A percentile compares a stretch with the other conserved stretches of the same genome.
Evolutionary conservation across 2,797 vertebrate species (phyloP).

Genomic region (Apogon hyalosoma): DNA sequence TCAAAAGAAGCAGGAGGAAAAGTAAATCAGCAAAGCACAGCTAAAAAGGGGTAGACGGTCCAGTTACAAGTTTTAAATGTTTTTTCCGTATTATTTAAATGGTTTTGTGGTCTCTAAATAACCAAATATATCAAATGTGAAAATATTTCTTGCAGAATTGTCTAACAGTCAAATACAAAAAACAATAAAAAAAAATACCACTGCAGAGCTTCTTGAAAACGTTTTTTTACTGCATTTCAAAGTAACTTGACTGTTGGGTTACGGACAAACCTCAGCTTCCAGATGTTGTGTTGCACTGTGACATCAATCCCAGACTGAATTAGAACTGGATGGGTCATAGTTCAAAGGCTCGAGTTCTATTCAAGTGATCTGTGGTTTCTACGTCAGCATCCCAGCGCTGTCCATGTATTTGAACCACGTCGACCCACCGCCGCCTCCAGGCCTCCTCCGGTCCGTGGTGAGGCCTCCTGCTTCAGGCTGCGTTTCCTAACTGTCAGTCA

Average conservation of each 20-base stretch:
- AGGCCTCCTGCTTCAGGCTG: slow-evolving; percentile 9
- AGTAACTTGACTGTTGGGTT: slow-evolving; percentile 34
- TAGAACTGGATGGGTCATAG: slow-evolving; percentile 5
- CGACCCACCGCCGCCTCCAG: background rate
- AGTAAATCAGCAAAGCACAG: too few relatives aligned
- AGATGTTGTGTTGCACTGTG: slow-evolving; percentile 17
- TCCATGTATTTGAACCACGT: slow-evolving; percentile 38
- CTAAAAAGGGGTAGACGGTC: too few relatives aligned
- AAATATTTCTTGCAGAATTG: background rate
- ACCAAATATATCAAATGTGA: background rate
- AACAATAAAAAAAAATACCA: slow-evolving; percentile 5
- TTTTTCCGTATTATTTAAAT: background rate
- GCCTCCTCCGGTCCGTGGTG: slow-evolving; percentile 9
- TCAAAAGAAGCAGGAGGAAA: too few relatives aligned
- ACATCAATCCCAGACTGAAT: slow-evolving; percentile 12
- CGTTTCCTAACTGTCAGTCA: slow-evolving; percentile 20
- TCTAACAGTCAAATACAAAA: background rate
- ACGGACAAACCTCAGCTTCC: slow-evolving; percentile 20
- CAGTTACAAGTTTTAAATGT: background rate
- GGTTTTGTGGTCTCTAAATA: background rate
- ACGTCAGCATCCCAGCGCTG: slow-evolving; percentile 47
- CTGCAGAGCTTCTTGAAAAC: slow-evolving; percentile 58
- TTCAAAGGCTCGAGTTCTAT: slow-evolving; percentile 37
- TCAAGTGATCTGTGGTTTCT: slow-evolving; percentile 22
- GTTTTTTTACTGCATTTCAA: slow-evolving; percentile 68